Percentiles rank a stretch among this genome's conserved stretches.
Evolutionary conservation across 2,113 vertebrate species (phyloP).

Genomic region (Onychorhynchus coronatus): DNA sequence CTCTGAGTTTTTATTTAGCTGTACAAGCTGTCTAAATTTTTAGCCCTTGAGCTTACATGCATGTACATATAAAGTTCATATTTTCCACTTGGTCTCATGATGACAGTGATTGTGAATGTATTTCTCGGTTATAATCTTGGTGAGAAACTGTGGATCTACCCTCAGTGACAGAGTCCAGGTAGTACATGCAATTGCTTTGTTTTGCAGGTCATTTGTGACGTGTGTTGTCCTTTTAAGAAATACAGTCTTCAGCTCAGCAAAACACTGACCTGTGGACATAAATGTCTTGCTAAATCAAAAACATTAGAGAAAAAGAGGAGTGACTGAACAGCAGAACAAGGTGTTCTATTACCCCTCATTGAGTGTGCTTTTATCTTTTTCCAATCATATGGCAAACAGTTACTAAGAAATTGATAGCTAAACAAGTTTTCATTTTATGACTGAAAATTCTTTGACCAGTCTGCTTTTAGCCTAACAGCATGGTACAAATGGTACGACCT

Average conservation of each 20-base stretch:
- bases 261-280: neutral
- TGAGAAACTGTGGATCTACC: neutral
- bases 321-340: neutral
- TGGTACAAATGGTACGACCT: neutral
- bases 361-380: conserved; percentile 32
- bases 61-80: neutral
- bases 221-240: neutral
- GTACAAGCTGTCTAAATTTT: neutral
- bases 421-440: conserved; percentile 23
- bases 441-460: neutral
- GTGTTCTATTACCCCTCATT: conserved; percentile 1
- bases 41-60: neutral
- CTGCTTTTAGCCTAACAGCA: neutral
- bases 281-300: conserved; percentile 20
- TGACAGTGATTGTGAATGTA: neutral
- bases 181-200: neutral
- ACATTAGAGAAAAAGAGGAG: neutral
- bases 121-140: neutral
- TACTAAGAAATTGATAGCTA: conserved; percentile 26
- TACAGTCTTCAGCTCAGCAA: neutral
- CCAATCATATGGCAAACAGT: conserved; percentile 12
- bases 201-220: neutral
- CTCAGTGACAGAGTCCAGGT: neutral
- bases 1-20: neutral
- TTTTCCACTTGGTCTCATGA: neutral